Base-by-base conservation (phyloP, 2,113 vertebrate species). In the Paralichthys olivaceus region DNA sequence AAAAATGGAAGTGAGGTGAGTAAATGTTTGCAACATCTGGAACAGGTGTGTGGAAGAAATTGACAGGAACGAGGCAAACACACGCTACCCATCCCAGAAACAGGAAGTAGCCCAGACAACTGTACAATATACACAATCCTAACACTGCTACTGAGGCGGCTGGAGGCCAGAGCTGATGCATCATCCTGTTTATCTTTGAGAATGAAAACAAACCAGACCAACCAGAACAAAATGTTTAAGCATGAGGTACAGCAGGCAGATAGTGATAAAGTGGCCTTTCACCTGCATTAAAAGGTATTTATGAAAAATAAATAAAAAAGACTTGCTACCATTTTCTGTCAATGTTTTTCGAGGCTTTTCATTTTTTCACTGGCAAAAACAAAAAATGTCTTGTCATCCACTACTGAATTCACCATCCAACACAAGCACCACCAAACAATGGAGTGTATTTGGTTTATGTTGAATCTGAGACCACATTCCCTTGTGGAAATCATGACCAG, bases 401-500 rank as follows among this genome's bases (percentile, higher is more conserved):
- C 82, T 75, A 79, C 67, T 67, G 61, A 37, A 17, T n/a, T 54
- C 60, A 11, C 54, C 57, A 65, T 90, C 90, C 89, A 93, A 93
- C 73, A 87, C 53, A 89, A 89, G 78, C 87, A 77, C 26, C 64
- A 71, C 58, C 37, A 74, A 84, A 81, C 60, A 70, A 81, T 89
- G 87, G 62, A 73, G 75, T 59, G 79, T 82, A 70, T 87, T 93
- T 90, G 57, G 32, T 77, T 93, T 91, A 84, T 83, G 63, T 66
- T 37, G 70, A 60, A 49, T 61, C 51, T 29, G n/a, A 85, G 70
- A 69, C 72, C 64, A 62, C 60, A 37, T 73, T 85, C 81, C 80
- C 87, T 68, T 55, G 65, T 72, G 71, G 57, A 28, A 34, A 61
- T 89, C 80, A 75, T 76, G 68, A 85, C 76, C 74, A 75, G 67